These are phyloP conservation scores for Tragelaphus imberbis DNA, from an alignment of 2,113 vertebrate genomes.

Conservation along the genomic window DNA sequence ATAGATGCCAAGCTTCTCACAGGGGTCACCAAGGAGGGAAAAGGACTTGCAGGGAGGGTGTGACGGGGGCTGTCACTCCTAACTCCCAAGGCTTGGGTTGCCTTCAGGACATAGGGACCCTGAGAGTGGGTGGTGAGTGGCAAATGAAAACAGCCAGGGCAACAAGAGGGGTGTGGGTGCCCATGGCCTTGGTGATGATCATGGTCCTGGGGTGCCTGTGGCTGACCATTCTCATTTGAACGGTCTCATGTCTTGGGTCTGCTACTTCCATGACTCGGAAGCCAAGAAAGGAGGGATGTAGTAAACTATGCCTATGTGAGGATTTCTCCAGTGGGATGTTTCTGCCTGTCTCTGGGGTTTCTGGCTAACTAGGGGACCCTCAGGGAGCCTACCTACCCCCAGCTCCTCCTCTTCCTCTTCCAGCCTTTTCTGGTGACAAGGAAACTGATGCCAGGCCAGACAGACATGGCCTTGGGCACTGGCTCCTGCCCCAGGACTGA, in stretches of 20 bases:
- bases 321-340: background rate
- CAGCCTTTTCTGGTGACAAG: background rate
- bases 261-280: background rate
- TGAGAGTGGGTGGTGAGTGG: background rate
- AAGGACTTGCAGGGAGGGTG: background rate
- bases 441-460: background rate
- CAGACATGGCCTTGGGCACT: background rate
- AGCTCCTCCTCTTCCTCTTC: background rate
- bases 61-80: background rate
- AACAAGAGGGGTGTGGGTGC: background rate
- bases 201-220: background rate
- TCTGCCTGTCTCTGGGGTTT: background rate
- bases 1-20: background rate
- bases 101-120: background rate
- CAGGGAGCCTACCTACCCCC: too few species aligned
- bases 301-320: background rate
- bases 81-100: background rate
- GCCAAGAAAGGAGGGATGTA: background rate
- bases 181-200: background rate
- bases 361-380: background rate
- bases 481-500: background rate
- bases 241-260: background rate
- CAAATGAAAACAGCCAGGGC: background rate
- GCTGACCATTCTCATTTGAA: background rate
- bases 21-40: background rate